A percentile compares a stretch with the other conserved stretches of the same genome.
phyloP scores from a whole-genome alignment of 2,113 vertebrate species.

The Mohoua ochrocephala region DNA sequence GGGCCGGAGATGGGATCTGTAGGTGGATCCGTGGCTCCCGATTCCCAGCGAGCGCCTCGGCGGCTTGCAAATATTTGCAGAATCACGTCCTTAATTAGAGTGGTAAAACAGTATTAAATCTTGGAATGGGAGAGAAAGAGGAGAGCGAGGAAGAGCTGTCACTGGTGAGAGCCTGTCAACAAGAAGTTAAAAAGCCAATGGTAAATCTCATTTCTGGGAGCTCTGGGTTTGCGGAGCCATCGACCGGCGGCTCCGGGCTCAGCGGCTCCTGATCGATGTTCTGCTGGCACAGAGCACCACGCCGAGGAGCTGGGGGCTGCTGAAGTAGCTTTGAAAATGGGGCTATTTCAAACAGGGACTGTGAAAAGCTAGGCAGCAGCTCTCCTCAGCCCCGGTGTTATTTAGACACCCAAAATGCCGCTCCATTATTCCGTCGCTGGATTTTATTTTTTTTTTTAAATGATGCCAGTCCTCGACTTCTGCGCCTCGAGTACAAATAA shows the following conservation, averaged over 20 bases:
- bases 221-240: background rate
- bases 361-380: background rate
- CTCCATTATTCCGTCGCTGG: background rate
- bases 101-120: background rate
- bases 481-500: slow-evolving; percentile 43
- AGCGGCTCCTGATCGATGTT: background rate
- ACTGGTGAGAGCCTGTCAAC: background rate
- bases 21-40: background rate
- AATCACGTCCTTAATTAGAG: background rate
- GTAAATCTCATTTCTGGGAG: background rate
- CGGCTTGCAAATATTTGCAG: background rate
- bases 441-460: background rate
- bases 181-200: background rate
- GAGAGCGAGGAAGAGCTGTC: background rate
- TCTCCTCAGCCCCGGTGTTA: background rate
- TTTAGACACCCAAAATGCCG: background rate
- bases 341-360: background rate
- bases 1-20: background rate
- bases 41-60: background rate
- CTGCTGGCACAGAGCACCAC: background rate
- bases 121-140: background rate
- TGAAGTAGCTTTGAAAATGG: background rate
- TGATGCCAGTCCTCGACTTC: background rate
- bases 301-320: background rate
- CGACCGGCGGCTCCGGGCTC: background rate